Evolutionary conservation across 2,888 invertebrate genomes (phyloP).

Genomic region (Cacoxenus indagator): DNA sequence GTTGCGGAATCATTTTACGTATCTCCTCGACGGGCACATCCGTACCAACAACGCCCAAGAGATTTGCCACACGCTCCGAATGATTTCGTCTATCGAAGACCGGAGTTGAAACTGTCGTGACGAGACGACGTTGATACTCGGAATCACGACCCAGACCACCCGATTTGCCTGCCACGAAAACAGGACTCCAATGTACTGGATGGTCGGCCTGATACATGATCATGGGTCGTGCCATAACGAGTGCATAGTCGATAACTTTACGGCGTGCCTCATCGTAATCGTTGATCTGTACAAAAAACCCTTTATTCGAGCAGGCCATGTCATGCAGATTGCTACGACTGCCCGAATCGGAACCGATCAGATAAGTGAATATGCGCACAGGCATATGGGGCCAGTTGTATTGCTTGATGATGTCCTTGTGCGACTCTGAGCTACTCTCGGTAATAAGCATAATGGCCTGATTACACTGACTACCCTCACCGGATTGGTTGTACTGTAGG

Average conservation of each 20-base stretch:
- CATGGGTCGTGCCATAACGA: conserved; percentile 95
- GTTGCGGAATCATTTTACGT: conserved; percentile 93
- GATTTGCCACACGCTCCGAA: conserved; percentile 88
- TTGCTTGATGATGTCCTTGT: conserved; percentile 78
- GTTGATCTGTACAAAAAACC: conserved; percentile 85
- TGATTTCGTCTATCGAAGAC: conserved; percentile 94
- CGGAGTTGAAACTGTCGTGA: conserved; percentile 94
- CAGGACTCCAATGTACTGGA: conserved; percentile 96
- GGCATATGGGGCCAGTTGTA: conserved; percentile 96
- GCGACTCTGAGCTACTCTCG: conserved; percentile 85
- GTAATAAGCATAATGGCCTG: conserved; percentile 98
- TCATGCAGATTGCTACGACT: conserved; percentile 88
- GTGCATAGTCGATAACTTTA: conserved; percentile 94
- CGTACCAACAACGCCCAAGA: conserved; percentile 96
- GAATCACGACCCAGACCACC: conserved; percentile 69
- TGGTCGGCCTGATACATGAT: conserved; percentile 93
- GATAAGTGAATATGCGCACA: conserved; percentile 95
- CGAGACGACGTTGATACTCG: conserved; percentile 80
- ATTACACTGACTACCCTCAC: conserved; percentile 93
- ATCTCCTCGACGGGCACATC: conserved; percentile 97
- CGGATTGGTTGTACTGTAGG: conserved; percentile 83
- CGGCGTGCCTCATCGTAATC: conserved; percentile 89
- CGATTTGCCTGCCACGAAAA: conserved; percentile 87
- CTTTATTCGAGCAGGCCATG: conserved; percentile 98
- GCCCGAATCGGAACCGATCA: conserved; percentile 93